These are phyloP conservation scores for Campoletis sonorensis DNA, from an alignment of 1,140 invertebrate genomes.

Conservation along the genomic window DNA sequence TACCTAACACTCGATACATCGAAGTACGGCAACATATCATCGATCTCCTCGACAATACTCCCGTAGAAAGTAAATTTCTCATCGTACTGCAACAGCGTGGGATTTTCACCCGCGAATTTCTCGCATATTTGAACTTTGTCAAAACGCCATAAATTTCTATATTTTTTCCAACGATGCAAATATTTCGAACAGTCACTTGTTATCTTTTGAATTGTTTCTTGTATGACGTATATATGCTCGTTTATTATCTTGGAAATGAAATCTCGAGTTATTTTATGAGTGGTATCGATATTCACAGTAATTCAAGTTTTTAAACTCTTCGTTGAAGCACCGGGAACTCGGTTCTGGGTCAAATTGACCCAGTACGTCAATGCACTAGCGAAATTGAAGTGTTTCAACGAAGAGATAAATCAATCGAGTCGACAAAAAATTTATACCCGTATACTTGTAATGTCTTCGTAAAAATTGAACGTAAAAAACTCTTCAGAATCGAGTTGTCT, in stretches of 20 bases:
- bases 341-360: too few species aligned
- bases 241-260: constrained; percentile 77
- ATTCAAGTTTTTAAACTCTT: too few species aligned
- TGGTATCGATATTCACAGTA: too few species aligned
- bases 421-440: constrained; percentile 59
- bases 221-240: constrained; percentile 81
- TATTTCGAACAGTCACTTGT: constrained; percentile 81
- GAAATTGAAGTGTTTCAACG: too few species aligned
- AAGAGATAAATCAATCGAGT: too few species aligned
- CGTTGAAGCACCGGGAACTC: too few species aligned
- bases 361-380: too few species aligned
- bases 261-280: too few species aligned
- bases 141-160: constrained; percentile 87
- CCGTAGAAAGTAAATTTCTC: constrained; percentile 90
- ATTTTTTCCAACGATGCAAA: constrained; percentile 86
- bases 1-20: constrained; percentile 81
- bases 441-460: constrained; percentile 85
- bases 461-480: constrained; percentile 83
- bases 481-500: constrained; percentile 77
- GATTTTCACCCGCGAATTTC: constrained; percentile 84
- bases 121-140: constrained; percentile 87
- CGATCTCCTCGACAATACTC: constrained; percentile 84
- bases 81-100: constrained; percentile 86
- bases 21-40: constrained; percentile 78
- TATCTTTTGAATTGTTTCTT: constrained; percentile 81